Evolutionary conservation across 2,797 vertebrate genomes (phyloP).

Genomic region (Poecilia gillii): DNA sequence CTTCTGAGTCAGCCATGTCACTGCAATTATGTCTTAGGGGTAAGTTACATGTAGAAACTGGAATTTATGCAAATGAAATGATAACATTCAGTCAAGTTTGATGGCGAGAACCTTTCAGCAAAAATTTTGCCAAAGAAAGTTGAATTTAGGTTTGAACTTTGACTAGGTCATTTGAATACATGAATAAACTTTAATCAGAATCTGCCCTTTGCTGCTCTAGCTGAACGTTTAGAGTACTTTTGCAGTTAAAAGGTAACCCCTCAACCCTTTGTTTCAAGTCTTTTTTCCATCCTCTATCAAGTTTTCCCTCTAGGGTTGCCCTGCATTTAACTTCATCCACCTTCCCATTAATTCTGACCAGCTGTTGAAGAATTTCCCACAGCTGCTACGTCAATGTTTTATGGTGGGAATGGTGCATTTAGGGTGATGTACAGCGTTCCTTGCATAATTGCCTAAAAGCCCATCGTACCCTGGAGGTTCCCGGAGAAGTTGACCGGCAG

Average conservation of each 20-base stretch:
- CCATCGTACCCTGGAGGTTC: slow-evolving; percentile 88
- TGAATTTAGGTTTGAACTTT: background rate
- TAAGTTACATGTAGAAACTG: background rate
- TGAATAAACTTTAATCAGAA: background rate
- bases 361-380: background rate
- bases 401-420: background rate
- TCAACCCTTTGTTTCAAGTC: background rate
- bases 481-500: slow-evolving; percentile 96
- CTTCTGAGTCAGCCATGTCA: background rate
- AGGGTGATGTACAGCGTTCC: background rate
- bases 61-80: background rate
- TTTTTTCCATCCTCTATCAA: background rate
- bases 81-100: background rate
- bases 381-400: background rate
- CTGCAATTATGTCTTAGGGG: background rate
- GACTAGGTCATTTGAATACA: background rate
- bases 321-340: background rate
- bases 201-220: background rate
- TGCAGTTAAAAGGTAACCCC: background rate
- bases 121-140: background rate
- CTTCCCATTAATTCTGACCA: background rate
- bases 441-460: slow-evolving; percentile 40
- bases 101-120: background rate
- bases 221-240: background rate
- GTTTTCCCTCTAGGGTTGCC: background rate